Evolutionary conservation across 2,888 invertebrate species (phyloP).

Genomic region (Pandemis corylana): DNA sequence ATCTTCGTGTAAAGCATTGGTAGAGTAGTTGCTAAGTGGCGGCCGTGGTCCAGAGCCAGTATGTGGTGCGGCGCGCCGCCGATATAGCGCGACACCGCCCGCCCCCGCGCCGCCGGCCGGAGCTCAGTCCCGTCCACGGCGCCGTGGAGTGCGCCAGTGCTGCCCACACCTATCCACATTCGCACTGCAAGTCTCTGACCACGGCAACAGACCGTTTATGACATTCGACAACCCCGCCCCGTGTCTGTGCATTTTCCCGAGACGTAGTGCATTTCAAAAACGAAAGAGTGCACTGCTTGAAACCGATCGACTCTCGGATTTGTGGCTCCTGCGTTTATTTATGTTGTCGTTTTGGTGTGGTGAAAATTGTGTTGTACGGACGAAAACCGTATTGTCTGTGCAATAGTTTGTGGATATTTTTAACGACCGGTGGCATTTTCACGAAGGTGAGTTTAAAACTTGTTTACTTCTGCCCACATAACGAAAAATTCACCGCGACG

Average conservation of each 20-base stretch:
- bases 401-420: slow-evolving; percentile 81
- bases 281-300: slow-evolving; percentile 70
- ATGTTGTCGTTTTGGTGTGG: slow-evolving; percentile 85
- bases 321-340: slow-evolving; percentile 79
- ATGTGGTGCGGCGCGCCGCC: slow-evolving; percentile 60
- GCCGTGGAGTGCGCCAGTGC: slow-evolving; percentile 68
- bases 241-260: slow-evolving; percentile 81
- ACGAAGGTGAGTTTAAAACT: slow-evolving; percentile 74
- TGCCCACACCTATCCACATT: slow-evolving; percentile 54
- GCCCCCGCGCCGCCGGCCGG: slow-evolving; percentile 52
- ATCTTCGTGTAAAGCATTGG: slow-evolving; percentile 14
- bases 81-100: slow-evolving; percentile 67
- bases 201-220: slow-evolving; percentile 80
- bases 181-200: slow-evolving; percentile 77
- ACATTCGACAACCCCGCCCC: slow-evolving; percentile 84
- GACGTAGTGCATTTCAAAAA: slow-evolving; percentile 78
- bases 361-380: slow-evolving; percentile 83
- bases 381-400: slow-evolving; percentile 84
- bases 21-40: slow-evolving; percentile 49
- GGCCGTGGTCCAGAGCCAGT: slow-evolving; percentile 56
- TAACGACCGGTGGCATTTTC: slow-evolving; percentile 72
- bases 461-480: slow-evolving; percentile 52
- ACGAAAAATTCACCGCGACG: slow-evolving; percentile 70
- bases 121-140: slow-evolving; percentile 75
- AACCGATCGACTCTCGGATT: slow-evolving; percentile 63